phyloP scores from a whole-genome alignment of 2,113 vertebrate genomes.

The Festucalex cinctus region DNA sequence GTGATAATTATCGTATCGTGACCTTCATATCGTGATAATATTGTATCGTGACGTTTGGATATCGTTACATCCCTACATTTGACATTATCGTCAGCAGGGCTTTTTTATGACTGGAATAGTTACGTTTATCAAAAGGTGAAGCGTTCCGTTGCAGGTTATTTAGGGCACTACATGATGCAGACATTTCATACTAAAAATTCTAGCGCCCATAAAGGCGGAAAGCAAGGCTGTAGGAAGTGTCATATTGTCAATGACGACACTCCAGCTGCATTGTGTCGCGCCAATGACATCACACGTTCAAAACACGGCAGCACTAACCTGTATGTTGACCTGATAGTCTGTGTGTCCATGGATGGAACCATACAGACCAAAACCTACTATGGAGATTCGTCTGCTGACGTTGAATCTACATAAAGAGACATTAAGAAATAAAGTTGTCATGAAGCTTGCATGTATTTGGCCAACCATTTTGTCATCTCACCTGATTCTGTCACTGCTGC shows the following conservation, averaged over 20 bases:
- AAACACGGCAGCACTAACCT: constrained; percentile 70
- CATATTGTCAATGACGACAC: neutral
- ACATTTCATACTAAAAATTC: constrained; percentile 1
- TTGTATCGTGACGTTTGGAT: no score
- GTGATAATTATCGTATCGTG: no score
- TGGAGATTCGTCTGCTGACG: constrained; percentile 88
- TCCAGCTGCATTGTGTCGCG: neutral
- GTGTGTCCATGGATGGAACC: constrained; percentile 94
- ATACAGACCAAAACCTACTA: constrained; percentile 93
- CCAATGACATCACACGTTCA: neutral
- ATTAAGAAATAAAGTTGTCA: neutral
- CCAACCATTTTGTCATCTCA: constrained; percentile 42
- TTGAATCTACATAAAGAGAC: constrained; percentile 79
- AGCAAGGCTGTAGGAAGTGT: neutral
- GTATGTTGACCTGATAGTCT: constrained; percentile 95
- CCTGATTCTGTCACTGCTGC: constrained; percentile 93
- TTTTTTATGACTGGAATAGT: neutral
- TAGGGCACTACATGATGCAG: neutral
- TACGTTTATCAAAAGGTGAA: neutral
- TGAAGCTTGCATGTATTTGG: neutral
- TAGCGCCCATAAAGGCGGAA: neutral
- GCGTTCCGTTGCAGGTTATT: constrained; percentile 1
- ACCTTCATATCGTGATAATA: no score
- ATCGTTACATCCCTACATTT: no score
- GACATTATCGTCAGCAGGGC: neutral